A percentile compares a stretch with the other conserved stretches of the same genome.
These are phyloP conservation scores for Scomberomorus guttatus DNA, from an alignment of 2,797 vertebrate species.

Conservation along the genomic window DNA sequence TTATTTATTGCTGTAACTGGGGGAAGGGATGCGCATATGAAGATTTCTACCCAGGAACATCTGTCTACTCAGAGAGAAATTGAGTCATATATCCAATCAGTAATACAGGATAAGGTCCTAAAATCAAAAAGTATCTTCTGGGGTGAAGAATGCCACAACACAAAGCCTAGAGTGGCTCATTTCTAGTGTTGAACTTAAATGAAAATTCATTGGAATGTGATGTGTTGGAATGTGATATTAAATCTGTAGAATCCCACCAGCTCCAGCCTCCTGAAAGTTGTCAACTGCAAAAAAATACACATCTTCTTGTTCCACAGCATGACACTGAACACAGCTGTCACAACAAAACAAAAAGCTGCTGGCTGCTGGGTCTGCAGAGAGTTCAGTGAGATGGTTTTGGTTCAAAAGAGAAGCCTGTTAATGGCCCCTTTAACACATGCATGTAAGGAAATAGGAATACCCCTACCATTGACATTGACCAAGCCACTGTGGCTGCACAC, in stretches of 20 bases:
- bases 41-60: too few species aligned
- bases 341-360: conserved; percentile 20
- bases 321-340: conserved; percentile 44
- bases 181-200: not conserved
- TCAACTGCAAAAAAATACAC: not conserved
- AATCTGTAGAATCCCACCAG: not conserved
- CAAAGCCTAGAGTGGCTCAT: too few species aligned
- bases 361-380: not conserved
- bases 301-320: not conserved
- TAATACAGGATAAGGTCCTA: too few species aligned
- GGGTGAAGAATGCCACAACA: too few species aligned
- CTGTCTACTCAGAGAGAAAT: too few species aligned
- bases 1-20: too few species aligned
- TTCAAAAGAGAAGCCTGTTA: not conserved
- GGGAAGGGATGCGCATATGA: too few species aligned
- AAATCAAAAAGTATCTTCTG: too few species aligned
- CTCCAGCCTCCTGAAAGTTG: not conserved
- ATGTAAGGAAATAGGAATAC: not conserved
- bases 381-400: not conserved
- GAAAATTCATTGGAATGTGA: not conserved
- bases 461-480: too few species aligned
- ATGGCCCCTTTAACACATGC: not conserved
- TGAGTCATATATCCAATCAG: too few species aligned
- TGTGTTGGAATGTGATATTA: not conserved
- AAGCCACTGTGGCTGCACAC: too few species aligned